A percentile compares a stretch with the other conserved stretches of the same genome.
phyloP scores from a whole-genome alignment of 2,797 vertebrate genomes.

The Peromyscus aztecus region DNA sequence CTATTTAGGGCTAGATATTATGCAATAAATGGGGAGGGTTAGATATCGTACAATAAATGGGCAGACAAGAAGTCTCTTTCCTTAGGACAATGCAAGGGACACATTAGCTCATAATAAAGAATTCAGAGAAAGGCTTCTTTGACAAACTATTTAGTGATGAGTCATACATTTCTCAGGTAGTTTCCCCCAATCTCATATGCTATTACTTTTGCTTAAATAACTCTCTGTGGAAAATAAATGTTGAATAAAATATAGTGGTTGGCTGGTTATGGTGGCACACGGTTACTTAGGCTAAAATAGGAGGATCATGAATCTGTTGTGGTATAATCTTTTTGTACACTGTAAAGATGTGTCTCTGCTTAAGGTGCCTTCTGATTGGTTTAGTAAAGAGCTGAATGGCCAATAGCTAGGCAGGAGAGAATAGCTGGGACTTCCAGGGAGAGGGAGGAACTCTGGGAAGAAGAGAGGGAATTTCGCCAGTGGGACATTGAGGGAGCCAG shows the following conservation, averaged over 20 bases:
- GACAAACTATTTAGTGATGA: constrained; percentile 36
- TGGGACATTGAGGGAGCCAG: neutral
- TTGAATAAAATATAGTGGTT: neutral
- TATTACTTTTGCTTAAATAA: constrained; percentile 6
- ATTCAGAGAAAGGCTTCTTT: neutral
- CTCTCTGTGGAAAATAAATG: constrained; percentile 64
- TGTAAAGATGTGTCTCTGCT: neutral
- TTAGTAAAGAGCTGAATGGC: neutral
- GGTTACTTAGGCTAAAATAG: neutral
- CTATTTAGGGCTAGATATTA: constrained; percentile 6
- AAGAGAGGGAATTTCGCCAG: neutral
- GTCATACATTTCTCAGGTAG: neutral
- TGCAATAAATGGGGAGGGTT: neutral
- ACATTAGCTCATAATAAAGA: constrained; percentile 44
- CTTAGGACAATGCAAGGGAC: constrained; percentile 17
- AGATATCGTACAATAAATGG: neutral
- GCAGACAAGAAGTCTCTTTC: neutral
- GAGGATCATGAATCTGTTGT: neutral
- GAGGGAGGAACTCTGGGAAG: neutral
- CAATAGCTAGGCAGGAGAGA: neutral
- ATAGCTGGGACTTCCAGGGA: neutral
- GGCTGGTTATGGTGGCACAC: neutral
- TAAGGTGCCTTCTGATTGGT: neutral
- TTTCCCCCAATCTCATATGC: neutral
- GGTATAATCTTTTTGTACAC: neutral